phyloP scores from a whole-genome alignment of 2,113 vertebrate species.

The Tyrannus savana region DNA sequence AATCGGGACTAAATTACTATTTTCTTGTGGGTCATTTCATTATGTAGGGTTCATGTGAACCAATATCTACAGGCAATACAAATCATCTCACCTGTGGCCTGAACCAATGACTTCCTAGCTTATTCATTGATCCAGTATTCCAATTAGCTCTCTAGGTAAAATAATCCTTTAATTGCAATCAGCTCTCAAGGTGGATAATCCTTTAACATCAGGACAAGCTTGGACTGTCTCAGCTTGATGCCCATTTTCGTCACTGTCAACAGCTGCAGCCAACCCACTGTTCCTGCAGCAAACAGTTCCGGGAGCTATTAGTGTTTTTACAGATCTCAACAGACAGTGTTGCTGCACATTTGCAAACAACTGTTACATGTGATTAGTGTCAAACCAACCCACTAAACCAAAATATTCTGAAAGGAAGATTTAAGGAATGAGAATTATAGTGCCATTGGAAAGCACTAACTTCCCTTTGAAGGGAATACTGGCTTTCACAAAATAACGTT shows the following conservation, averaged over 20 bases:
- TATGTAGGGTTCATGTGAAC: background rate
- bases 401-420: background rate
- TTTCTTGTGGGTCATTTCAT: background rate
- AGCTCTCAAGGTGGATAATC: slow-evolving; percentile 1
- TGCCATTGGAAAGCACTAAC: background rate
- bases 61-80: background rate
- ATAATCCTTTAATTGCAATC: slow-evolving; percentile 12
- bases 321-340: slow-evolving; percentile 30
- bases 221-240: background rate
- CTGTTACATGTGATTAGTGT: background rate
- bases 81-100: background rate
- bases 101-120: background rate
- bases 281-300: slow-evolving; percentile 22
- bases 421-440: background rate
- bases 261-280: background rate
- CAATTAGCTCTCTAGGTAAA: background rate
- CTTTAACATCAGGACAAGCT: background rate
- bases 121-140: background rate
- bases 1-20: background rate
- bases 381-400: background rate
- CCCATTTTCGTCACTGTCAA: slow-evolving; percentile 10
- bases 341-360: slow-evolving; percentile 54
- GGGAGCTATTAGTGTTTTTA: slow-evolving; percentile 6
- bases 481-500: background rate
- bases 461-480: background rate